phyloP scores from a whole-genome alignment of 2,113 vertebrate species.

The Alethe castanea region DNA sequence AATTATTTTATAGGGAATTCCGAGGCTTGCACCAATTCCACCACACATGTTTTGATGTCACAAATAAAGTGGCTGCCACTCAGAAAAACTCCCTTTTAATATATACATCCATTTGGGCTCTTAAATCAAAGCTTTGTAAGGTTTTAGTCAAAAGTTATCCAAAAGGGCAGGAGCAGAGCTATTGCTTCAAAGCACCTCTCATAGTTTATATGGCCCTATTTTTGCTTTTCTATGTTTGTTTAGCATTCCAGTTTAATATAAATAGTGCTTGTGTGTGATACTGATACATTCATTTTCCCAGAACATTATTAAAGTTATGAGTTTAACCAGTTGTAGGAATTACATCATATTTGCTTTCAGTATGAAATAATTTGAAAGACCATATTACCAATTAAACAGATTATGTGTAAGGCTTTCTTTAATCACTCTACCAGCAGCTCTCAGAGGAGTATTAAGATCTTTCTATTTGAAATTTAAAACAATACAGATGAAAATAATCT shows the following conservation, averaged over 20 bases:
- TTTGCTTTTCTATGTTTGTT: not conserved
- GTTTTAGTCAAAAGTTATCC: not conserved
- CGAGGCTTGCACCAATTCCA: not conserved
- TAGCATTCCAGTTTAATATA: not conserved
- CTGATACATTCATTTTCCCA: not conserved
- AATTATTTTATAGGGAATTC: not conserved
- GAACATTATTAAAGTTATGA: not conserved
- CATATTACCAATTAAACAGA: not conserved
- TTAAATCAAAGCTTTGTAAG: not conserved
- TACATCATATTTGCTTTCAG: not conserved
- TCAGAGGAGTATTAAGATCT: not conserved
- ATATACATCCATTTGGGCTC: not conserved
- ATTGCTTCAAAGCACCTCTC: not conserved
- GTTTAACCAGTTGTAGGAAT: not conserved
- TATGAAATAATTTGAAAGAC: not conserved
- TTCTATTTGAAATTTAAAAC: not conserved
- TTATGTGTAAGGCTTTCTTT: not conserved
- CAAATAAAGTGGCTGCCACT: not conserved
- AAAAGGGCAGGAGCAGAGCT: not conserved
- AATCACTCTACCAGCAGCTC: not conserved
- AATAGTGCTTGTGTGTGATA: not conserved
- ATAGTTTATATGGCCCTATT: not conserved
- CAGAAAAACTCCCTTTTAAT: not conserved
- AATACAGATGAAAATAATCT: not conserved
- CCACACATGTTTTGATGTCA: not conserved